Percentiles rank a stretch among this genome's conserved stretches.
phyloP scores from a whole-genome alignment of 2,797 vertebrate species.

The Columba guinea region DNA sequence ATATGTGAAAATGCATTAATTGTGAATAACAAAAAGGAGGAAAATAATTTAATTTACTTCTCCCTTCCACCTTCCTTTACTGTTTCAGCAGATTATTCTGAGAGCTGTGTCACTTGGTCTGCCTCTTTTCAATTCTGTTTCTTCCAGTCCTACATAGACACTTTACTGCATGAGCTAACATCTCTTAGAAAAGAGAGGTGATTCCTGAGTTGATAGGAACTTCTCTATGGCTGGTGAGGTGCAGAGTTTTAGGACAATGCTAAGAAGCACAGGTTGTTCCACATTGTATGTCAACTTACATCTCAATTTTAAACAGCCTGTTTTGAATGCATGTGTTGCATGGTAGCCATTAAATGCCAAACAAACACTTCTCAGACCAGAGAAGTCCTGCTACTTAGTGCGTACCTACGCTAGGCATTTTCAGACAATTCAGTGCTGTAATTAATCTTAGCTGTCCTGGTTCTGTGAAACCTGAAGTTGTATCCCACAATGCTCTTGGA shows the following conservation, averaged over 20 bases:
- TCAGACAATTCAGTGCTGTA: neutral
- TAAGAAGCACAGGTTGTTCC: neutral
- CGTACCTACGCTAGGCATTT: neutral
- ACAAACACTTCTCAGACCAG: neutral
- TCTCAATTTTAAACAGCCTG: neutral
- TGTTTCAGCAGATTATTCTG: neutral
- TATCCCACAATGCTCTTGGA: neutral
- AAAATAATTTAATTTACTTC: neutral
- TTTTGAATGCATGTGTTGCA: neutral
- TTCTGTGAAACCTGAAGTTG: constrained; percentile 36
- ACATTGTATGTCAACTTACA: neutral
- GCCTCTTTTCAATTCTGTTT: neutral
- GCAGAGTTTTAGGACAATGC: neutral
- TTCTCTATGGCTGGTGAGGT: neutral
- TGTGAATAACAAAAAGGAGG: neutral
- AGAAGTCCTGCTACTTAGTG: neutral
- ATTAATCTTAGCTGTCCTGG: constrained; percentile 51
- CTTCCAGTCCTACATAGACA: neutral
- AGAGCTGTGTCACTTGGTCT: neutral
- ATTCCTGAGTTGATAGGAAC: neutral
- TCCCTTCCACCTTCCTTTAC: neutral
- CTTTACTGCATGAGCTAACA: neutral
- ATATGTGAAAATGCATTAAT: neutral
- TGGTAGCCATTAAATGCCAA: neutral
- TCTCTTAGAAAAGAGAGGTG: neutral